These are phyloP conservation scores for Amiota communis DNA, from an alignment of 2,888 invertebrate genomes.

Conservation along the genomic window DNA sequence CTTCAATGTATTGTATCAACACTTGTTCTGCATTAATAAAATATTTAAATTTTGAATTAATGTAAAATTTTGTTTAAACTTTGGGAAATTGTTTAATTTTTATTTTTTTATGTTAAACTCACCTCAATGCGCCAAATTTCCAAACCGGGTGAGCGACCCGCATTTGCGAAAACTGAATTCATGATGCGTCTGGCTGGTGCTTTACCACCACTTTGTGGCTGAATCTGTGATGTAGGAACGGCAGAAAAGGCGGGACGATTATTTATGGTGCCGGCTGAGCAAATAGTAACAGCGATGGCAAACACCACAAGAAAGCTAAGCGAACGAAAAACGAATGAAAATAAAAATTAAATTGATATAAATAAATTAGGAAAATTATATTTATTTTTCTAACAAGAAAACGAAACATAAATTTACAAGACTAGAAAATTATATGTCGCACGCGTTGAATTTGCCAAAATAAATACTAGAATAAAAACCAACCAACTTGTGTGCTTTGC, in stretches of 20 bases:
- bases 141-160: constrained; percentile 80
- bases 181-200: constrained; percentile 67
- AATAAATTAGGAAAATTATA: constrained; percentile 25
- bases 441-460: constrained; percentile 3
- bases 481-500: neutral
- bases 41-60: too few relatives aligned
- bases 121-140: constrained; percentile 90
- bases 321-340: constrained; percentile 32
- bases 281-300: constrained; percentile 57
- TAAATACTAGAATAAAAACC: neutral
- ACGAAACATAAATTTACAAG: neutral
- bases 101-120: constrained; percentile 54
- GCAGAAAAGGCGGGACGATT: constrained; percentile 64
- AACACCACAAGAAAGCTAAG: constrained; percentile 61
- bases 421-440: neutral
- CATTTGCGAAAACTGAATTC: constrained; percentile 81
- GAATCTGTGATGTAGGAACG: constrained; percentile 60
- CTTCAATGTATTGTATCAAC: too few relatives aligned
- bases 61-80: neutral
- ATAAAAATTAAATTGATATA: constrained; percentile 8
- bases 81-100: neutral
- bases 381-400: neutral
- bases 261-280: constrained; percentile 68
- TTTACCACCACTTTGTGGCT: constrained; percentile 57
- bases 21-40: too few relatives aligned